Conservation (phyloP, 2,888 invertebrate species). For the Alitta virens region DNA sequence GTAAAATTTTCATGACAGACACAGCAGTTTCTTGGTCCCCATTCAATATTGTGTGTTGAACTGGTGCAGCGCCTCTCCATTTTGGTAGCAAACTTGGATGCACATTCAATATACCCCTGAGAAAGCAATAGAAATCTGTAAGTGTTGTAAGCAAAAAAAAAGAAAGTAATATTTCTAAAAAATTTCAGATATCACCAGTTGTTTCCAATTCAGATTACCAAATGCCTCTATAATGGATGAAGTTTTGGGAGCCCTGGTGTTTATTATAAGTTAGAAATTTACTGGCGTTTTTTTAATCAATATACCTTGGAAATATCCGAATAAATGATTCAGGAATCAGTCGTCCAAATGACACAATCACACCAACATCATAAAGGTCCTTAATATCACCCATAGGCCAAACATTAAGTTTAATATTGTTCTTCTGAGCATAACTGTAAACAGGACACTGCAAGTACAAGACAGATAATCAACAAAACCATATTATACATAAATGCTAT, state of each 20-base stretch:
- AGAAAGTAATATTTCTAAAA: too few relatives aligned
- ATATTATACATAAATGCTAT: too few relatives aligned
- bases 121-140: not conserved
- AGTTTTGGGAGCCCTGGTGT: too few relatives aligned
- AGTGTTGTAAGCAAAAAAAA: not conserved
- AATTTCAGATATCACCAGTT: too few relatives aligned
- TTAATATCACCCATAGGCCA: constrained; percentile 62
- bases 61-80: constrained; percentile 92
- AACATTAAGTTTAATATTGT: constrained; percentile 64
- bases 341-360: constrained; percentile 92
- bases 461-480: not conserved
- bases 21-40: constrained; percentile 81
- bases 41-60: constrained; percentile 79
- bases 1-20: constrained; percentile 78
- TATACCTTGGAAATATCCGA: constrained; percentile 76
- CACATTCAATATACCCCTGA: constrained; percentile 82
- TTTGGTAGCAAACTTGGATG: constrained; percentile 88
- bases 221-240: too few relatives aligned
- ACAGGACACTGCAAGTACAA: constrained; percentile 63
- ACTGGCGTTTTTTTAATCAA: too few relatives aligned
- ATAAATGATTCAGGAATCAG: constrained; percentile 78
- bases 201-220: too few relatives aligned
- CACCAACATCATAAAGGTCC: constrained; percentile 74
- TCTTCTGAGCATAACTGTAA: constrained; percentile 67
- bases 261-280: too few relatives aligned